phyloP scores from a whole-genome alignment of 1,140 invertebrate genomes.

The Ostrea edulis region DNA sequence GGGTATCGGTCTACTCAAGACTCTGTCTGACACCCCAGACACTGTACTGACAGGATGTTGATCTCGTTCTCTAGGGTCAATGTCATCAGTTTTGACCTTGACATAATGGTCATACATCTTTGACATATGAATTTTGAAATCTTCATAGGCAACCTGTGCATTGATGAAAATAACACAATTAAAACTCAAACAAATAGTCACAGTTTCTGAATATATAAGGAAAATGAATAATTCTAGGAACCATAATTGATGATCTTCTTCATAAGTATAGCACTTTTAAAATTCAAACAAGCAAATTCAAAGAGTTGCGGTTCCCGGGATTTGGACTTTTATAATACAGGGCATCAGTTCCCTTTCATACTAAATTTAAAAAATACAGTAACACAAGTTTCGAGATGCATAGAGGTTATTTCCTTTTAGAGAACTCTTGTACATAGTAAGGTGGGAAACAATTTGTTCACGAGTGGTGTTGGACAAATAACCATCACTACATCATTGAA shows the following conservation, averaged over 20 bases:
- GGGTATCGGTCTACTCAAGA: constrained; percentile 61
- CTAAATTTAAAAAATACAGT: too few species aligned
- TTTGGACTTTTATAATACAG: too few species aligned
- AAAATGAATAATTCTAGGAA: not conserved
- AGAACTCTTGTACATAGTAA: too few species aligned
- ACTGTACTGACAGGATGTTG: constrained; percentile 97
- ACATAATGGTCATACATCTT: constrained; percentile 98
- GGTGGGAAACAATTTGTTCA: too few species aligned
- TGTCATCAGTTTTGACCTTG: constrained; percentile 93
- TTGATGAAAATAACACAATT: not conserved
- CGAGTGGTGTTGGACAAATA: too few species aligned
- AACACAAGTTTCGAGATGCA: too few species aligned
- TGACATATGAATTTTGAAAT: constrained; percentile 85
- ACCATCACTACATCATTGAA: too few species aligned
- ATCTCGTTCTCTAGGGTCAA: constrained; percentile 94
- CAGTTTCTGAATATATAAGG: not conserved
- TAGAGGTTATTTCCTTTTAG: too few species aligned
- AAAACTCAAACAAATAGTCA: not conserved
- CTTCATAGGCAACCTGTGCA: constrained; percentile 88
- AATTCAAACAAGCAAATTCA: too few species aligned
- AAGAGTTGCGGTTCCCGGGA: too few species aligned
- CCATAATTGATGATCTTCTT: not conserved
- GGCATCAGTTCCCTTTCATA: too few species aligned
- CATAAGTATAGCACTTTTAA: too few species aligned
- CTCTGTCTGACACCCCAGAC: constrained; percentile 83